Evolutionary conservation across 2,797 vertebrate genomes (phyloP).

Genomic region (Mionectes olivaceus): DNA sequence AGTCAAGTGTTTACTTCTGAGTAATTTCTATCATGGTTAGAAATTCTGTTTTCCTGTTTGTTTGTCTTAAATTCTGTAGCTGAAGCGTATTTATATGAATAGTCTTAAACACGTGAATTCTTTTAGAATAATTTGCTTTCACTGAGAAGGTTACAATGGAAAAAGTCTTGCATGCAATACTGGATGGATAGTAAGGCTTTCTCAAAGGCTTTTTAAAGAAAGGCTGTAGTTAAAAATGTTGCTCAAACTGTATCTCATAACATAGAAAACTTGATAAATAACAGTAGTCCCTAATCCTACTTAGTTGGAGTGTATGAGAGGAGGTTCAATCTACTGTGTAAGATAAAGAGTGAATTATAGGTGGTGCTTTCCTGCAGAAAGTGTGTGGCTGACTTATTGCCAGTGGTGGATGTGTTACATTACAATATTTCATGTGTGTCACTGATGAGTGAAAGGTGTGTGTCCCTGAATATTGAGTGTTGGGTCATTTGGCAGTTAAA

Average conservation of each 20-base stretch:
- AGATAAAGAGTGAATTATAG: background rate
- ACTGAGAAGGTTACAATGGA: background rate
- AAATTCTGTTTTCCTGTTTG: background rate
- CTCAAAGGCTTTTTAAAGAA: background rate
- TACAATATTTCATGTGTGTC: background rate
- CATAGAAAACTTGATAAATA: background rate
- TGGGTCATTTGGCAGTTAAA: background rate
- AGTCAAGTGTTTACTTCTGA: background rate
- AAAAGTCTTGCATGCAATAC: background rate
- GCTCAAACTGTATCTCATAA: background rate
- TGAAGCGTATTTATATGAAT: background rate
- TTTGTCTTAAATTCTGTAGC: background rate
- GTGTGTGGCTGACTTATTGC: background rate
- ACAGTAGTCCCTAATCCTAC: background rate
- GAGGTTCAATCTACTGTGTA: background rate
- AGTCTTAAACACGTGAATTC: background rate
- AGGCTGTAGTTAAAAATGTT: background rate
- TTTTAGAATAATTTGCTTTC: background rate
- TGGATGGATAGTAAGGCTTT: background rate
- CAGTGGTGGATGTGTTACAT: background rate
- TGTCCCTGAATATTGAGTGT: background rate
- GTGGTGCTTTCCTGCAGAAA: background rate
- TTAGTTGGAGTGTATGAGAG: fast-evolving
- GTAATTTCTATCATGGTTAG: background rate
- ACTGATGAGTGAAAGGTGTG: background rate